Percentiles rank a stretch among this genome's conserved stretches.
Evolutionary conservation across 2,797 vertebrate genomes (phyloP).

Genomic region (Varecia variegata): DNA sequence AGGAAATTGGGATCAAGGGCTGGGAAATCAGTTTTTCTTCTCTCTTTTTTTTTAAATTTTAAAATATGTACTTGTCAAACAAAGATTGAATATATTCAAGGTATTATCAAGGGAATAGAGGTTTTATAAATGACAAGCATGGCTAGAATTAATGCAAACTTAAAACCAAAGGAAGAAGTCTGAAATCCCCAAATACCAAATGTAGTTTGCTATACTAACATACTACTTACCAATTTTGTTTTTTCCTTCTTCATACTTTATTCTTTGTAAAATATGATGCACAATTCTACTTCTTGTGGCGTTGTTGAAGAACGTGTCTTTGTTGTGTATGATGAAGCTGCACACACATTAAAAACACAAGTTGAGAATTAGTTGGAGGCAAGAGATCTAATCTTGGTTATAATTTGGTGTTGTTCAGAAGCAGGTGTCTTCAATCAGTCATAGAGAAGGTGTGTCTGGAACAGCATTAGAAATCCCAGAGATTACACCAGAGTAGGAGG

Average conservation of each 20-base stretch:
- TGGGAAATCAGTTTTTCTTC: background rate
- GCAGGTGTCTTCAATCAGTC: background rate
- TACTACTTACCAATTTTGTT: conserved; percentile 93
- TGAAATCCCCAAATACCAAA: background rate
- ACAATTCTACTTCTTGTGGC: conserved; percentile 95
- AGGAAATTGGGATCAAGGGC: background rate
- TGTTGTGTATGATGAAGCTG: conserved; percentile 98
- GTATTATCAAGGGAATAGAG: background rate
- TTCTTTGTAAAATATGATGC: conserved; percentile 94
- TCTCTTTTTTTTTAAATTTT: background rate
- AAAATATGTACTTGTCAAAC: background rate
- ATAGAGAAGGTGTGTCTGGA: background rate
- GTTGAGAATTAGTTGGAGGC: background rate
- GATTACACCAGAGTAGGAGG: background rate
- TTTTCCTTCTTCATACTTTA: conserved; percentile 97
- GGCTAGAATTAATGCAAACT: background rate
- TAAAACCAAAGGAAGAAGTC: background rate
- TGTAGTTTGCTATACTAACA: background rate
- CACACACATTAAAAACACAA: conserved; percentile 68
- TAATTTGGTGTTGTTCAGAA: background rate
- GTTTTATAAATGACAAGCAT: background rate
- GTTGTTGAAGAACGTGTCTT: conserved; percentile 97
- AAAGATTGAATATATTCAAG: background rate
- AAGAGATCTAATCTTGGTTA: background rate
- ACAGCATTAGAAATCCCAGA: background rate